Conservation (phyloP, 2,888 invertebrate species). For the Andrena dorsata region DNA sequence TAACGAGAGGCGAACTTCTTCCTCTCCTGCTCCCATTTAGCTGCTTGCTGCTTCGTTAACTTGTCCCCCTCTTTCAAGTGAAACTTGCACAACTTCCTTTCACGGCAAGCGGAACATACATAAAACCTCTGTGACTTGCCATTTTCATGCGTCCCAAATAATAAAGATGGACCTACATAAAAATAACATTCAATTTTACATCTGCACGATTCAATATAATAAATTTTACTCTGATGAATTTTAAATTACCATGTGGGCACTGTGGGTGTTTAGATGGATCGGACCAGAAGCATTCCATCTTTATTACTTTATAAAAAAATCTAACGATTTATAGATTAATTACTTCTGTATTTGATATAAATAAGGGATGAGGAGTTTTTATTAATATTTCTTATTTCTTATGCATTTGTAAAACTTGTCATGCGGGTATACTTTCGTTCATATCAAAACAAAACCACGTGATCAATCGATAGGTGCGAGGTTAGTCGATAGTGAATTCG, state of each 20-base stretch:
- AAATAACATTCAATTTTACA: background rate
- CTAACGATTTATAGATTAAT: constrained; percentile 1
- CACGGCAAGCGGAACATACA: constrained; percentile 94
- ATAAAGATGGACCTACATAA: constrained; percentile 87
- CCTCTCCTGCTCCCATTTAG: constrained; percentile 86
- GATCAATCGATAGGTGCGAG: background rate
- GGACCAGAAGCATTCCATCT: constrained; percentile 80
- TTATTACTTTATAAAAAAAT: background rate
- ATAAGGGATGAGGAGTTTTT: background rate
- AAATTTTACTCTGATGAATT: background rate
- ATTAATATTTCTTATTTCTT: background rate
- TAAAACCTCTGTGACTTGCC: constrained; percentile 88
- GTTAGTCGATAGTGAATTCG: constrained; percentile 7
- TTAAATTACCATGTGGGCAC: constrained; percentile 89
- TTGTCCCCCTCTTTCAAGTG: constrained; percentile 87
- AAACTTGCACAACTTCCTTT: constrained; percentile 91
- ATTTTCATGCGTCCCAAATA: constrained; percentile 87
- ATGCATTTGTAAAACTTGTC: background rate
- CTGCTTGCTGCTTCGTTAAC: constrained; percentile 80
- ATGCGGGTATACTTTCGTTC: background rate
- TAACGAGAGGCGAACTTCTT: constrained; percentile 85
- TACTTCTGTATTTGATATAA: background rate
- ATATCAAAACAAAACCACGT: constrained; percentile 24
- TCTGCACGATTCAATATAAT: too few relatives aligned
- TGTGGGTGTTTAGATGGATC: constrained; percentile 88